Evolutionary conservation across 2,888 invertebrate species (phyloP), one percentile per base, ranked within the genome.

Genomic region (Nymphalis polychloros): DNA sequence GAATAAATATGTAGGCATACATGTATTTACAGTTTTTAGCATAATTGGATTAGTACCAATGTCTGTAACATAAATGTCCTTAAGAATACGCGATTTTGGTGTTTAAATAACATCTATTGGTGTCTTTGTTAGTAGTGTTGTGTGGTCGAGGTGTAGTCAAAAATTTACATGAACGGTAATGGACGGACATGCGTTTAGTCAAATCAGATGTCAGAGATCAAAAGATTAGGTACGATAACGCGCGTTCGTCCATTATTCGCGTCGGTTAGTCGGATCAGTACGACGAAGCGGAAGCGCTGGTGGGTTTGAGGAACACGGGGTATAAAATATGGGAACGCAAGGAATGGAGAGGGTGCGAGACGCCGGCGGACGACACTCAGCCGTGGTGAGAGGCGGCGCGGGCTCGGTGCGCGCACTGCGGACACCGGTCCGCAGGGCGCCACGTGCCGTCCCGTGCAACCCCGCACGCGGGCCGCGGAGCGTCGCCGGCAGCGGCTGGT

Each of bases 401-500:
- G 90, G 90, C 86, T 84, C 89, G 82, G 83, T 69, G 72, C 74
- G 81, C 76, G 82, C 79, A 84, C 84, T 73, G 67, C 63, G 72
- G 71, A 76, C 77, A 61, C 71, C 70, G 57, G 85, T 84, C 78
- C 81, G 82, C 78, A 77, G 88, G 86, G 87, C 87, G 89, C 87
- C 75, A 71, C 70, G 72, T n/a, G 83, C 80, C 89, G 90, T 89
- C 91, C 90, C 90, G 88, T 89, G 87, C 86, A 75, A 84, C 84
- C 80, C 88, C 86, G 89, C 90, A 90, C 85, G 84, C 77, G 85
- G 83, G 86, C 81, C 71, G 57, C 68, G 76, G 80, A 87, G 88
- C 84, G 80, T 83, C 84, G 86, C 83, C 79, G 86, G 94, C 94
- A 93, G 94, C 94, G 94, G 92, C 92, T 94, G 94, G 94, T 94